Evolutionary conservation across 2,797 vertebrate genomes (phyloP).

Genomic region (Microcaecilia unicolor): DNA sequence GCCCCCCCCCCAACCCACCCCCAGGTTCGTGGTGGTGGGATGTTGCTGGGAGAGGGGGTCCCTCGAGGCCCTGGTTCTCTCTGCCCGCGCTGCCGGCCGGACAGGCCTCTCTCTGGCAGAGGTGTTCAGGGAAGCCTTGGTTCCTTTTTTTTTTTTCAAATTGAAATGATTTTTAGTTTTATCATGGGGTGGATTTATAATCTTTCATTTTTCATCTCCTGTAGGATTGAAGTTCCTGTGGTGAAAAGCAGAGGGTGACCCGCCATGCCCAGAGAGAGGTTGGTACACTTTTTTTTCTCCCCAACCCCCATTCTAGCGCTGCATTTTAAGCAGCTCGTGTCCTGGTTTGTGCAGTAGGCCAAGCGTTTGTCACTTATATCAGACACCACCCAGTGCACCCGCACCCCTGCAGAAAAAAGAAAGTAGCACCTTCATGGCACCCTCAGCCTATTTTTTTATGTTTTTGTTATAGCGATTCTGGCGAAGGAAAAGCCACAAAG

Average conservation of each 20-base stretch:
- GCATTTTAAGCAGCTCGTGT: background rate
- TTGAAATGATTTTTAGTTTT: no score
- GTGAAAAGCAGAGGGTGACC: no score
- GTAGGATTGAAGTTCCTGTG: background rate
- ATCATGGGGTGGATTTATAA: no score
- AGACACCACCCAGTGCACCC: no score
- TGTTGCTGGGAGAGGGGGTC: conserved; percentile 3
- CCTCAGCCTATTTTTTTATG: background rate
- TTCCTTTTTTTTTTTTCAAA: no score
- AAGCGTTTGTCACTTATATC: no score
- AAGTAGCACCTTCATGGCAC: no score
- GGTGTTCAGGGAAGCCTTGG: background rate
- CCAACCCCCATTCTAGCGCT: no score
- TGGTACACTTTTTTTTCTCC: no score
- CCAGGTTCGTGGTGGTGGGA: background rate
- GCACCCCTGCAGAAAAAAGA: no score
- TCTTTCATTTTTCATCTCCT: background rate
- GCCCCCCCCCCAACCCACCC: no score
- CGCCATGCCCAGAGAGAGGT: conserved; percentile 74
- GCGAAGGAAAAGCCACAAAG: conserved; percentile 41
- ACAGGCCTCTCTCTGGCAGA: background rate
- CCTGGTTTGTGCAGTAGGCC: conserved; percentile 3
- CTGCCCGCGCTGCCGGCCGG: background rate
- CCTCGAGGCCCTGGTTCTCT: background rate
- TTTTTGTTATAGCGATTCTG: conserved; percentile 51